Conservation (phyloP, 2,113 vertebrate species). For the human (Homo sapiens) region DNA sequence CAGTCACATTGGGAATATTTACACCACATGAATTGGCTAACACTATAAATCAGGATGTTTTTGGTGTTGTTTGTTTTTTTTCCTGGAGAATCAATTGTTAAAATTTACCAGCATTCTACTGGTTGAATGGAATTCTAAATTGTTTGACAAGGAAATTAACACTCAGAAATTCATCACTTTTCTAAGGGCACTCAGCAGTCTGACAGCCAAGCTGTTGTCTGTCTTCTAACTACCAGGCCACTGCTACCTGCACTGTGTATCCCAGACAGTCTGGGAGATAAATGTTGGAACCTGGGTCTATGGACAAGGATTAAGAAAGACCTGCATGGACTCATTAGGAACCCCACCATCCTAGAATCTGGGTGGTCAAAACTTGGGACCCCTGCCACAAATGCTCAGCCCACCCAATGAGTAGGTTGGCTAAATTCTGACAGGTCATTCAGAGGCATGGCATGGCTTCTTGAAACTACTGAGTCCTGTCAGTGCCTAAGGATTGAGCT, state of each 20-base stretch:
- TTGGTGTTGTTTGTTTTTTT: not conserved
- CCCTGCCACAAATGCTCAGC: not conserved
- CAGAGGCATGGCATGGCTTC: not conserved
- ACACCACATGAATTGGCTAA: not conserved
- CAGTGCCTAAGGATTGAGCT: not conserved
- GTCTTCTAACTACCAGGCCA: not conserved
- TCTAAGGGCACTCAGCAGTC: not conserved
- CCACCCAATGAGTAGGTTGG: not conserved
- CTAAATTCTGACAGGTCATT: not conserved
- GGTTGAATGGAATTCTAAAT: not conserved
- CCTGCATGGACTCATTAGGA: not conserved
- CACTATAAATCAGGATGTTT: not conserved
- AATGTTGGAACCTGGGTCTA: not conserved
- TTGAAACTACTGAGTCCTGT: not conserved
- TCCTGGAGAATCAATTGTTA: not conserved
- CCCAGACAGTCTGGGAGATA: not conserved
- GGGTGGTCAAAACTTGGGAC: not conserved
- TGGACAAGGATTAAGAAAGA: not conserved
- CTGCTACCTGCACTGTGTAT: not conserved
- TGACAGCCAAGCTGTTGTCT: not conserved
- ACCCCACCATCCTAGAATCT: not conserved
- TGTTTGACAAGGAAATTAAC: not conserved
- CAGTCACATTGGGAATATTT: not conserved
- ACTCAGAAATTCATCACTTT: not conserved
- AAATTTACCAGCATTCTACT: not conserved